A percentile compares a stretch with the other conserved stretches of the same genome.
phyloP scores from a whole-genome alignment of 64 coral and sea anemone genomes.

The Porites australiensis region DNA sequence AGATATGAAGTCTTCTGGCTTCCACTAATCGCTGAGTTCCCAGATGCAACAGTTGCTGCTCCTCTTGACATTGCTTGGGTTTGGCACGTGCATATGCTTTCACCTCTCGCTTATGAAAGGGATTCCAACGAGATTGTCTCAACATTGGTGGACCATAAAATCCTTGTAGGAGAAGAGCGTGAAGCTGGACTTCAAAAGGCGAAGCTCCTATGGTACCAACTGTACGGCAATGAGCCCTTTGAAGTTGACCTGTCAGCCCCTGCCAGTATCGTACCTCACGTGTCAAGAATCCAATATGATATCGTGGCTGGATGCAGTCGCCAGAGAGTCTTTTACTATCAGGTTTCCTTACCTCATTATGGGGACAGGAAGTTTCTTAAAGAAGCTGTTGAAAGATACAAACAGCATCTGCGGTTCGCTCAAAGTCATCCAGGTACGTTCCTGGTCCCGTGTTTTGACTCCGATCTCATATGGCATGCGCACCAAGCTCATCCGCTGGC shows the following conservation, averaged over 20 bases:
- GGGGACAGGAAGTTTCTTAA: constrained; percentile 42
- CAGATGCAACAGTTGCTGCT: constrained; percentile 3
- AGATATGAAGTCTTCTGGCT: constrained; percentile 52
- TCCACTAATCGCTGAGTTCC: constrained; percentile 8
- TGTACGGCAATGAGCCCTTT: constrained; percentile 66
- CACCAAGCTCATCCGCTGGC: constrained; percentile 25
- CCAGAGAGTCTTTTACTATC: not conserved
- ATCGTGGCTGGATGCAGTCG: constrained; percentile 25
- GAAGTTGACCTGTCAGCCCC: constrained; percentile 44
- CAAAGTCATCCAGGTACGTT: constrained; percentile 53
- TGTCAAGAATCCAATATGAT: constrained; percentile 54
- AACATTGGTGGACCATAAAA: constrained; percentile 39
- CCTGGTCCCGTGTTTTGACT: constrained; percentile 76
- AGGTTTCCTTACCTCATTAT: constrained; percentile 57
- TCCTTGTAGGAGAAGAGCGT: constrained; percentile 27
- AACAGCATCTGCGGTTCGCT: constrained; percentile 54
- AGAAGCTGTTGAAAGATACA: constrained; percentile 53
- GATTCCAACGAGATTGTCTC: constrained; percentile 48
- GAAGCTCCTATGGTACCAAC: constrained; percentile 34
- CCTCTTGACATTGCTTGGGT: constrained; percentile 80
- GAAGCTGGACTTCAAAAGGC: not conserved
- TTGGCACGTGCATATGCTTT: constrained; percentile 46
- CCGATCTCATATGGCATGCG: constrained; percentile 65
- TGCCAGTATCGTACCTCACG: constrained; percentile 1
- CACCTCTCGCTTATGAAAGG: constrained; percentile 25